Conservation (phyloP, 1,140 invertebrate species). For the Platorchestia sp. region DNA sequence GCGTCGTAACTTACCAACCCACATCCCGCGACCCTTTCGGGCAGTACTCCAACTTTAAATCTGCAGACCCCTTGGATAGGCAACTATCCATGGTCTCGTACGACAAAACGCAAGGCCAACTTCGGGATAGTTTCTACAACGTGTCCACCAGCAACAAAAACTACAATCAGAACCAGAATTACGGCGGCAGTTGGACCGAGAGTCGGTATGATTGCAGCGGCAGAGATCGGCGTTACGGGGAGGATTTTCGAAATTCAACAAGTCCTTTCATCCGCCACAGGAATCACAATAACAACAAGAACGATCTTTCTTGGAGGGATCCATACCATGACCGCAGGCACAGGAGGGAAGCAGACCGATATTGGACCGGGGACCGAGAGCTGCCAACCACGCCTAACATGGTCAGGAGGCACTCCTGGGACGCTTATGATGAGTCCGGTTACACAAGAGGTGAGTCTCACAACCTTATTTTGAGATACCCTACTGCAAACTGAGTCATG, state of each 20-base stretch:
- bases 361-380: not conserved
- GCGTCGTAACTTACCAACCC: constrained; percentile 27
- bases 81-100: not conserved
- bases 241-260: not conserved
- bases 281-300: constrained; percentile 46
- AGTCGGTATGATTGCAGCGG: not conserved
- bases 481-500: too few species aligned
- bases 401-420: constrained; percentile 17
- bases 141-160: not conserved
- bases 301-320: constrained; percentile 4
- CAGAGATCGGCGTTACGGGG: constrained; percentile 6
- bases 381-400: not conserved
- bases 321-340: constrained; percentile 9
- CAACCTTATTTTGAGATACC: not conserved
- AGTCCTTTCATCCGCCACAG: not conserved
- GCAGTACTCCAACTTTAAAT: constrained; percentile 21
- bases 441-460: not conserved
- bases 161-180: constrained; percentile 28
- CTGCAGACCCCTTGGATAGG: constrained; percentile 26
- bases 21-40: constrained; percentile 36
- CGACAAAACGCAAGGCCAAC: constrained; percentile 6
- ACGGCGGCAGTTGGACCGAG: not conserved
- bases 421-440: constrained; percentile 16
- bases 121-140: constrained; percentile 33
- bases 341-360: constrained; percentile 4